Percentiles rank a stretch among this genome's conserved stretches.
phyloP scores from a whole-genome alignment of 1,140 invertebrate genomes.

The Aphelinus certus region DNA sequence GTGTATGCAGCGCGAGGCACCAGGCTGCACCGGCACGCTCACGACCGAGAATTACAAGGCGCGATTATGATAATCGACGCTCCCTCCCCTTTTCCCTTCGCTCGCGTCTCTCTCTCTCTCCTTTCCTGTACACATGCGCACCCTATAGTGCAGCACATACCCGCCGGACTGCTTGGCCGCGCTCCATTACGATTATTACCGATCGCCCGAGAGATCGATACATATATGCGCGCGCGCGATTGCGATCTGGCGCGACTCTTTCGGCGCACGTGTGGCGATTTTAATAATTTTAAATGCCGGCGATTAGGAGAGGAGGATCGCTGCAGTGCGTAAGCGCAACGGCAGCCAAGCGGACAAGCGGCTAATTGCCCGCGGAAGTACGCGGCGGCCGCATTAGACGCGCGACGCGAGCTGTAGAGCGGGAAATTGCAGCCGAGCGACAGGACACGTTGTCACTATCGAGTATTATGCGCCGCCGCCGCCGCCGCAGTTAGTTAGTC shows the following conservation, averaged over 20 bases:
- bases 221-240: constrained; percentile 3
- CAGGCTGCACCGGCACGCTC: not conserved
- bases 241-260: constrained; percentile 2
- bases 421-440: too few species aligned
- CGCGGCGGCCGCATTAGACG: not conserved
- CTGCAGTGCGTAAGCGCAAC: not conserved
- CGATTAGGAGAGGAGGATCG: constrained; percentile 5
- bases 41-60: constrained; percentile 59
- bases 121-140: constrained; percentile 4
- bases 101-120: constrained; percentile 7
- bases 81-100: constrained; percentile 34
- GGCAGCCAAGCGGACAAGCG: too few species aligned
- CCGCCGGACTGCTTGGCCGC: constrained; percentile 21
- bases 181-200: constrained; percentile 25
- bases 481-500: too few species aligned
- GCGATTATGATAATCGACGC: constrained; percentile 64
- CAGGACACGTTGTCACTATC: not conserved
- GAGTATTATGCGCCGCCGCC: not conserved
- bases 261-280: constrained; percentile 3
- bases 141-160: not conserved
- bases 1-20: constrained; percentile 2
- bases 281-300: constrained; percentile 30
- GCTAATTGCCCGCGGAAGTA: constrained; percentile 2
- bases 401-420: too few species aligned
- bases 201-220: constrained; percentile 7